Evolutionary conservation across 2,113 vertebrate species (phyloP).

Genomic region (Cebidichthys violaceus): DNA sequence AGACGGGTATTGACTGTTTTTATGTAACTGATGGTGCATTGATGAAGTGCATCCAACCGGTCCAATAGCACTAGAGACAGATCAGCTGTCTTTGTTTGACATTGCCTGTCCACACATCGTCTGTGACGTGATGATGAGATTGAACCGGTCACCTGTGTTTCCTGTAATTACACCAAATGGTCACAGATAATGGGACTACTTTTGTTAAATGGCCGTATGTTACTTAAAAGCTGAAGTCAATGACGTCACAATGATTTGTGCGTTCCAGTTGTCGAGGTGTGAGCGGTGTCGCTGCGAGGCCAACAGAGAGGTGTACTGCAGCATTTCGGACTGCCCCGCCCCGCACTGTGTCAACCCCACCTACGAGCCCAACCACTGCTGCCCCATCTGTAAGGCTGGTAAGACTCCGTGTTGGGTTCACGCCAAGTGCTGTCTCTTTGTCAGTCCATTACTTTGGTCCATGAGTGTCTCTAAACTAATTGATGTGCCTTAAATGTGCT

Average conservation of each 20-base stretch:
- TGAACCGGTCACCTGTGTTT: neutral
- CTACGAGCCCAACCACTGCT: slow-evolving; percentile 85
- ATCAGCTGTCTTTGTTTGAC: neutral
- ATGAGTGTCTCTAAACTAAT: neutral
- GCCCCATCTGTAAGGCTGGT: slow-evolving; percentile 84
- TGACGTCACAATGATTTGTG: neutral
- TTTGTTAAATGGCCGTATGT: neutral
- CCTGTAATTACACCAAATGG: neutral
- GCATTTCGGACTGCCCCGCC: slow-evolving; percentile 82
- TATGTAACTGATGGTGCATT: neutral
- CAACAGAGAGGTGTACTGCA: slow-evolving; percentile 85
- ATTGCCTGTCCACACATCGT: too few species aligned
- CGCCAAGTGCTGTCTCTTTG: neutral
- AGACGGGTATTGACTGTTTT: neutral
- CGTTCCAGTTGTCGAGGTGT: slow-evolving; percentile 81
- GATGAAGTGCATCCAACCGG: neutral
- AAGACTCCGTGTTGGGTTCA: slow-evolving; percentile 30
- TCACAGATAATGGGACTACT: neutral
- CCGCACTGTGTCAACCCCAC: slow-evolving; percentile 85
- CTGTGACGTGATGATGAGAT: too few species aligned
- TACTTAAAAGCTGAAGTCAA: neutral
- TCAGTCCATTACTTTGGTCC: neutral
- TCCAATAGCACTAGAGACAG: neutral
- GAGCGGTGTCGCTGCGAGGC: slow-evolving; percentile 84
- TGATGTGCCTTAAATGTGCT: neutral